These are phyloP conservation scores for Bubo bubo DNA, from an alignment of 2,113 vertebrate species.

Conservation along the genomic window DNA sequence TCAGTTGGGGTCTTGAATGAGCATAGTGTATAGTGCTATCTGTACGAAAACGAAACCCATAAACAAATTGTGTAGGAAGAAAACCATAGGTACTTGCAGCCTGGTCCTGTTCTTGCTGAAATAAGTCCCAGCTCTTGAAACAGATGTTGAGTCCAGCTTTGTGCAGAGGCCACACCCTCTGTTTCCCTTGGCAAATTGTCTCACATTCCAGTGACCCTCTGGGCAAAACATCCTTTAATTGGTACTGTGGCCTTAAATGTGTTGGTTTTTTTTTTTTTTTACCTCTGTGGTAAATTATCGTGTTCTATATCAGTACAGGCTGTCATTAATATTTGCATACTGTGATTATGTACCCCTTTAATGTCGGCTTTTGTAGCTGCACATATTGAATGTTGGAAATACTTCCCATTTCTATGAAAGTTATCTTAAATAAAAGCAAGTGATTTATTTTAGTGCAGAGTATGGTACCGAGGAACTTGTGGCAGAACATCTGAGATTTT, in stretches of 20 bases:
- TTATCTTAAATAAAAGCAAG: not conserved
- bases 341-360: slow-evolving; percentile 31
- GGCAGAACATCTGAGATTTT: not conserved
- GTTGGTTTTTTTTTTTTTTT: not conserved
- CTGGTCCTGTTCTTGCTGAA: slow-evolving; percentile 2
- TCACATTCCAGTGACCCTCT: slow-evolving; percentile 52
- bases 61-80: not conserved
- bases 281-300: not conserved
- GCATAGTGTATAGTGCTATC: not conserved
- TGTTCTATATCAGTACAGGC: not conserved
- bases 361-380: not conserved
- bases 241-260: slow-evolving; percentile 32
- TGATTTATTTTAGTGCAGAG: not conserved
- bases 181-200: slow-evolving; percentile 68
- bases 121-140: slow-evolving; percentile 7
- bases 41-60: not conserved
- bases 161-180: slow-evolving; percentile 11
- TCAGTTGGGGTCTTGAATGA: not conserved
- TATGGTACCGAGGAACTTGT: not conserved
- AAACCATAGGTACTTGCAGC: not conserved
- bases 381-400: not conserved
- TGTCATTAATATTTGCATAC: slow-evolving; percentile 30
- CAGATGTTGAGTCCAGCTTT: slow-evolving; percentile 29
- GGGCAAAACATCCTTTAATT: slow-evolving; percentile 51
- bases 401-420: not conserved